Base-by-base conservation (phyloP, 2,797 vertebrate genomes). In the Glossophaga mutica region DNA sequence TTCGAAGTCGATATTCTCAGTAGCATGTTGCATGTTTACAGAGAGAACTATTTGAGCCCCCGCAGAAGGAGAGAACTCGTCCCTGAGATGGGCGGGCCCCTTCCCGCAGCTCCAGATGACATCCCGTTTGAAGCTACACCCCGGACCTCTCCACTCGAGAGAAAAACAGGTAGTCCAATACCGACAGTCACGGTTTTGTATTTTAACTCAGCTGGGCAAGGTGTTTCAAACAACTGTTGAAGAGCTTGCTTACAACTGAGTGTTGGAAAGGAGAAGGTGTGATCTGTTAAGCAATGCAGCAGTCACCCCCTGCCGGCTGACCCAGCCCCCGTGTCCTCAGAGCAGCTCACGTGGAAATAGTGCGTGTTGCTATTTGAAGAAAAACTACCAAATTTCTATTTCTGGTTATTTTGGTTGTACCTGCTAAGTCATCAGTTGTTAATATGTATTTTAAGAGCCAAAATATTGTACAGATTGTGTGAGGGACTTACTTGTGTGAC, bases 11-110 rank as follows among this genome's bases (percentile, higher is more conserved):
- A 89, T 92, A 16, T 97, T 97, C 94, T 94, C 77, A 37, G 67
- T 96, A 97, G 98, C 98, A 97, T 92, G 97, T 90, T 98, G 98
- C 97, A 96, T 94, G 97, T 98, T 98, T 96, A 62, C 93, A 34
- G 94, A 97, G 67, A 97, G 98, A 94, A 93, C 55, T 57, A 90
- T 62, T 32, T 6, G 0, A 26, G 68, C 94, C 94, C 93, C 84
- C 90, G 42, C 94, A 91, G 95, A 91, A 55, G 67, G 88, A 88
- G 93, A 79, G 94, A 24, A 19, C 74, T 93, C 39, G 9, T 16
- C 92, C 32, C 59, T 67, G 59, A 87, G 95, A 91, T 90, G 86
- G 96, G 96, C 84, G 32, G 46, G 46, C 79, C 81, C 87, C 73
- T 90, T 74, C 57, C 79, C 73, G 0, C 84, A 97, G 91, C 97